These are phyloP conservation scores for Gallinago undulata DNA, from an alignment of 2,113 vertebrate species.

Conservation along the genomic window DNA sequence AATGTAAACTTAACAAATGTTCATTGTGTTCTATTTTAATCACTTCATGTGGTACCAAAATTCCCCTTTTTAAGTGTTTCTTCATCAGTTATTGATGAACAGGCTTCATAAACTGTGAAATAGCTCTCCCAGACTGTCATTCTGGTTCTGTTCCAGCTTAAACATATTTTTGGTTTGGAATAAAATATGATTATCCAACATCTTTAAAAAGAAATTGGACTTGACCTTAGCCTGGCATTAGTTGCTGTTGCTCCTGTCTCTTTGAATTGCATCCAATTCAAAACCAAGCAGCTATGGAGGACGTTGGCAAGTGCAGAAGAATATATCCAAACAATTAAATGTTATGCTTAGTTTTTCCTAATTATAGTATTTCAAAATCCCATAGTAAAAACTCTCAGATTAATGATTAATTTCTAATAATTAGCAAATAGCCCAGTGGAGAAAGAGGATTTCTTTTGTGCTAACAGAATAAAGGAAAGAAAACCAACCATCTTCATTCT, in stretches of 20 bases:
- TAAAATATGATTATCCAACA: slow-evolving; percentile 38
- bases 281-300: slow-evolving; percentile 18
- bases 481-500: neutral
- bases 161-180: slow-evolving; percentile 53
- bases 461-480: slow-evolving; percentile 14
- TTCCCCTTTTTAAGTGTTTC: neutral
- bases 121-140: neutral
- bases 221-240: slow-evolving; percentile 56
- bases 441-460: neutral
- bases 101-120: neutral
- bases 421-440: slow-evolving; percentile 31
- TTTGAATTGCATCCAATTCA: slow-evolving; percentile 59
- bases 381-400: neutral
- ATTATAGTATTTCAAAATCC: slow-evolving; percentile 27
- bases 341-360: neutral
- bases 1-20: neutral
- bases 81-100: slow-evolving; percentile 14
- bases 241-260: slow-evolving; percentile 36
- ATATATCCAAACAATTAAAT: neutral
- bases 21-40: neutral
- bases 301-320: neutral
- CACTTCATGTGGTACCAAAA: neutral
- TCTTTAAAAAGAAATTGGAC: slow-evolving; percentile 50
- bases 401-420: slow-evolving; percentile 28
- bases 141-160: slow-evolving; percentile 61